Conservation (phyloP, 2,797 vertebrate species). For the Xenopus petersii region DNA sequence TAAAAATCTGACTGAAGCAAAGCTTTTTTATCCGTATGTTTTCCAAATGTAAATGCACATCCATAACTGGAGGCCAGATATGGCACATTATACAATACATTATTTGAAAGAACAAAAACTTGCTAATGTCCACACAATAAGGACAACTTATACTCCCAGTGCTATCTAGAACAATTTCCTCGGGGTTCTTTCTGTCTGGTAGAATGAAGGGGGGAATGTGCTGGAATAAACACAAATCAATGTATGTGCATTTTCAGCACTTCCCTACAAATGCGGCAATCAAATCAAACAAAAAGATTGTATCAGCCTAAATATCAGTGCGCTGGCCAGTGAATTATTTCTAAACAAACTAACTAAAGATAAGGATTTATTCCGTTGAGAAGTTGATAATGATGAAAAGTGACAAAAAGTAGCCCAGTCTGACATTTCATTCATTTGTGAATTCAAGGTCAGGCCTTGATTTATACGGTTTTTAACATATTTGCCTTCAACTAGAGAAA, state of each 20-base stretch:
- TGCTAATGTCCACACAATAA: constrained; percentile 18
- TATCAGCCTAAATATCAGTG: constrained; percentile 55
- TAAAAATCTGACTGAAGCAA: too few species aligned
- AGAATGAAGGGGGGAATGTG: constrained; percentile 3
- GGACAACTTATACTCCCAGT: constrained; percentile 46
- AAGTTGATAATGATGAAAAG: constrained; percentile 54
- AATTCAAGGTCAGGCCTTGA: not conserved
- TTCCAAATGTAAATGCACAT: not conserved
- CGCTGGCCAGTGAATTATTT: constrained; percentile 62
- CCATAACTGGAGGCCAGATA: not conserved
- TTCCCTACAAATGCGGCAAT: constrained; percentile 57
- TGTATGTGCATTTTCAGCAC: constrained; percentile 53
- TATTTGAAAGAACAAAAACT: constrained; percentile 6
- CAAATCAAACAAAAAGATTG: constrained; percentile 56
- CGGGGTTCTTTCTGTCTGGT: constrained; percentile 50
- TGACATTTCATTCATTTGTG: constrained; percentile 41
- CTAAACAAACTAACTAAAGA: constrained; percentile 53
- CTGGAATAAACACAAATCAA: constrained; percentile 56
- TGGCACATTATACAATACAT: constrained; percentile 2
- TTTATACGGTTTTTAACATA: constrained; percentile 36
- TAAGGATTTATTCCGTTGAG: constrained; percentile 57
- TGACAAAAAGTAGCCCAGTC: constrained; percentile 55
- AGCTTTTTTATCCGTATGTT: too few species aligned
- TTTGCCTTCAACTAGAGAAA: constrained; percentile 52
- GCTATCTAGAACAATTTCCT: constrained; percentile 54